Evolutionary conservation across 1,140 invertebrate genomes (phyloP), one percentile per base, ranked within the genome.

Genomic region (Philotrypesis tridentata): DNA sequence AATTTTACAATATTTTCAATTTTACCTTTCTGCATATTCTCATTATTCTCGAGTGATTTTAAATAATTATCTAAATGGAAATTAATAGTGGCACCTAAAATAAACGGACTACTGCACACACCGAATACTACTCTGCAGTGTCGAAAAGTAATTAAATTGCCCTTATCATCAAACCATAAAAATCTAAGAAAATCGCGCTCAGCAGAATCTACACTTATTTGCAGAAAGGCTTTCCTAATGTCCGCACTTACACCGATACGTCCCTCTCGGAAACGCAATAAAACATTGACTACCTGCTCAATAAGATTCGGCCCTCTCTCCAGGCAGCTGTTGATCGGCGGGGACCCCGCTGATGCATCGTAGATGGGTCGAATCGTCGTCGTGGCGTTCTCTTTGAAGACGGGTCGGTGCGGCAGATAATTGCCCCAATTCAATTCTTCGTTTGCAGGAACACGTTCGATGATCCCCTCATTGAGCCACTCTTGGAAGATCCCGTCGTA

Each of bases 221-320:
- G 33, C 9, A 37, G 33, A 37, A 60, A 60, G 2, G 55, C 55
- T 17, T n/a, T 11, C 25, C 23, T 27, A 3, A 67, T 67, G 29
- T 31, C 63, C n/a, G 63, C 63, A 43, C 9, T 72, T 40, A 72
- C 23, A 43, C 33, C 70, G 9, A 43, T 43, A n/a, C 12, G 21
- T n/a, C 4, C 70, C 70, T 72, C 6, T 40, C 70, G 9, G 40
- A 72, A 72, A 12, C 37, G 33, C 12, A 23, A 25, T 37, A 92
- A 63, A 48, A 92, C 80, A 3, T 84, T 48, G 9, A 90, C 88
- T 21, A 92, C 89, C 0, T 85, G 29, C 78, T 92, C 89, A 11
- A 92, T 85, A 1, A 92, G 80, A 85, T 92, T 92, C 21, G 70
- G 82, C 27, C 90, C 90, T 63, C 78, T 85, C 77, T 85, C 72